Base-by-base conservation (phyloP, 2,888 invertebrate species). In the Lacanobia oleracea region DNA sequence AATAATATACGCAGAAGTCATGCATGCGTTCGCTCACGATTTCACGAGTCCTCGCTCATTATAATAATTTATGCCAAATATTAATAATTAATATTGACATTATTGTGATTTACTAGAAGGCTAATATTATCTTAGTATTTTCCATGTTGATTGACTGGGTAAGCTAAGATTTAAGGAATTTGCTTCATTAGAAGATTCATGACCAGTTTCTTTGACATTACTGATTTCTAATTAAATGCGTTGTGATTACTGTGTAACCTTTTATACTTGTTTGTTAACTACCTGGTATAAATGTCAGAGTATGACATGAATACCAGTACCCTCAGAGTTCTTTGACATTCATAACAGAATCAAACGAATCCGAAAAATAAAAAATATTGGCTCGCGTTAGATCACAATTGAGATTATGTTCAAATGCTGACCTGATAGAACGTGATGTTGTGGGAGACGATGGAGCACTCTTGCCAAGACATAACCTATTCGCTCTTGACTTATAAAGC, bases 1-100 rank as follows among this genome's bases (percentile, higher is more conserved):
- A 51, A 73, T 37, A 23, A 57, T n/a, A 57, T 51, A 21, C 37
- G 5, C 37, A 16, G 10, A 59, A 77, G 53, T 37, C 73, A 74
- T 77, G 53, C 51, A 51, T 77, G 43, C 21, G 10, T 16, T 12
- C 33, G 27, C 43, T 51, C 78, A 71, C 56, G 61, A 61, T 21
- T 56, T 70, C 50, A 61, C 21, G 37, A 71, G 12, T n/a, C 9
- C 2, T n/a, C 12, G 0, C 9, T 68, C 45, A 69, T 77, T 69
- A 37, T 27, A 40, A 71, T 78, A 71, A 51, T 57, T 3, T 61
- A 78, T 45, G 27, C 9, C 12, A 61, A 61, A 70, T 48, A 57
- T 72, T 27, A 71, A 75, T 71, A 16, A 57, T 71, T 50, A 75
- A 71, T 60, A 78, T 72, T 71, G 27, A 69, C 51, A 23, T 54